Conservation (phyloP, 2,113 vertebrate genomes). For the Circaetus cinerascens region DNA sequence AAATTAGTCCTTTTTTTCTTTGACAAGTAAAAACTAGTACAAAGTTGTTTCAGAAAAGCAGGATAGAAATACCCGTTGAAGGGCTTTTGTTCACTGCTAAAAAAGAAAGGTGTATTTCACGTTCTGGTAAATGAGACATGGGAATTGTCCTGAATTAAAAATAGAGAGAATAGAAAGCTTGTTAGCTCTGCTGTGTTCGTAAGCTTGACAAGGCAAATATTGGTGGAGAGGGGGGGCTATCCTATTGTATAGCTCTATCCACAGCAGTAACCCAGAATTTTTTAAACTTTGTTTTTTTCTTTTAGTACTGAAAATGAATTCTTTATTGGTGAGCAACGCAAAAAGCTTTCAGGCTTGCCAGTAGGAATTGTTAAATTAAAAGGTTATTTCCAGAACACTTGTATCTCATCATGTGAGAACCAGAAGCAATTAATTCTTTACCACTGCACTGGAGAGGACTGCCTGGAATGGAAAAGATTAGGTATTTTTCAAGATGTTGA, state of each 20-base stretch:
- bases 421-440: constrained; percentile 40
- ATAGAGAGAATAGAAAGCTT: background rate
- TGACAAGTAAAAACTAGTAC: background rate
- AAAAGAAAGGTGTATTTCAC: background rate
- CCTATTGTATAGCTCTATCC: background rate
- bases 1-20: background rate
- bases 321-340: background rate
- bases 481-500: constrained; percentile 41
- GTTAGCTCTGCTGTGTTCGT: background rate
- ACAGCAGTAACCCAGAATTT: background rate
- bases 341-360: background rate
- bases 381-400: constrained; percentile 35
- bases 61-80: background rate
- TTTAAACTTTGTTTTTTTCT: background rate
- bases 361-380: constrained; percentile 46
- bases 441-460: background rate
- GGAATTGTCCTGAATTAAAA: background rate
- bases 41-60: background rate
- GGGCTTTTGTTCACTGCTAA: background rate
- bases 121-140: background rate
- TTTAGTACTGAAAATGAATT: background rate
- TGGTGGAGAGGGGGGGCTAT: background rate
- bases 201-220: background rate
- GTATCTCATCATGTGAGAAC: constrained; percentile 22
- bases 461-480: constrained; percentile 24